phyloP scores from a whole-genome alignment of 2,888 invertebrate genomes.

The Lacanobia oleracea region DNA sequence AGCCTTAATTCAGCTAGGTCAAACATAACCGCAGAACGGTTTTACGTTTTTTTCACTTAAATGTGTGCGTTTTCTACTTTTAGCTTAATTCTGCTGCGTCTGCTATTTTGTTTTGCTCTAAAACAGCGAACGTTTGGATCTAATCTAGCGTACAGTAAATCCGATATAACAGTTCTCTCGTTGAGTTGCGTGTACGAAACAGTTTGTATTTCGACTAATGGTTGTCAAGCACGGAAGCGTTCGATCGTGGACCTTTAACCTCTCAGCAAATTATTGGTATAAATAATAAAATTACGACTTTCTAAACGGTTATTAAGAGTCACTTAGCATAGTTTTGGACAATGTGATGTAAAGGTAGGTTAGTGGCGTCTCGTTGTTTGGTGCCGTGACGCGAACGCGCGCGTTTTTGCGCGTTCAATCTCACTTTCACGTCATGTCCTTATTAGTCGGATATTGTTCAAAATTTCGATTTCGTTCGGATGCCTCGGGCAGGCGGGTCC shows the following conservation, averaged over 20 bases:
- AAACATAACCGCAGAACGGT: constrained; percentile 33
- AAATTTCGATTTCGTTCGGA: constrained; percentile 81
- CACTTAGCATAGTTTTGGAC: constrained; percentile 71
- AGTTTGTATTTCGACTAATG: constrained; percentile 72
- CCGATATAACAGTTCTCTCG: constrained; percentile 68
- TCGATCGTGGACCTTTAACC: constrained; percentile 76
- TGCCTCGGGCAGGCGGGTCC: constrained; percentile 65
- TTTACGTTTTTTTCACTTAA: constrained; percentile 24
- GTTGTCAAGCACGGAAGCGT: constrained; percentile 75
- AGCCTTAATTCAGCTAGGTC: constrained; percentile 46
- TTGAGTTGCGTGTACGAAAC: constrained; percentile 71
- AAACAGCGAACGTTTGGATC: constrained; percentile 55
- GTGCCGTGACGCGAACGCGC: constrained; percentile 66
- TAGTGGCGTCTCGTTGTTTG: constrained; percentile 60
- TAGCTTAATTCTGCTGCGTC: constrained; percentile 16
- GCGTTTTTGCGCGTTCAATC: constrained; percentile 76
- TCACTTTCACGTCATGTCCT: constrained; percentile 86
- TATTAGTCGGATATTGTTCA: constrained; percentile 83
- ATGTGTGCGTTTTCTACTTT: constrained; percentile 23
- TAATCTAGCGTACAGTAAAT: constrained; percentile 65
- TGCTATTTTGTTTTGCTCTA: constrained; percentile 43
- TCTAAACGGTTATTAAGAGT: constrained; percentile 82
- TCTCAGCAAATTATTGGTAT: constrained; percentile 76
- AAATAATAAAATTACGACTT: constrained; percentile 82
- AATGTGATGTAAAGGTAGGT: constrained; percentile 63